Evolutionary conservation across 2,113 vertebrate genomes (phyloP).

Genomic region (Prolemur simus): DNA sequence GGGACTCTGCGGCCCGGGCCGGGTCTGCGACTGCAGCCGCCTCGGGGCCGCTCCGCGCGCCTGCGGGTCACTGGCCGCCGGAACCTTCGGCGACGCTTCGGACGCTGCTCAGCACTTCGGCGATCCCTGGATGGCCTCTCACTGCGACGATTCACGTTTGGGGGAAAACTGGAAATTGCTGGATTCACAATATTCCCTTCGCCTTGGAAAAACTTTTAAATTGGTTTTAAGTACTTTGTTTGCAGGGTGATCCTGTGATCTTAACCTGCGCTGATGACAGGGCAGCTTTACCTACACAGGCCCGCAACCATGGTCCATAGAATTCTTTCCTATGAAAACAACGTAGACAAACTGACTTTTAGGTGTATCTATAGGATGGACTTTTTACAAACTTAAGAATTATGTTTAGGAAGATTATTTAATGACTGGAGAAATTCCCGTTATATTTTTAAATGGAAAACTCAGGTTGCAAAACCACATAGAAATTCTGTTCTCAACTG

Average conservation of each 20-base stretch:
- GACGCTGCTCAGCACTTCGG: neutral
- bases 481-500: neutral
- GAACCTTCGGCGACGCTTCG: neutral
- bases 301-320: neutral
- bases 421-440: neutral
- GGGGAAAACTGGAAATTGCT: no score
- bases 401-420: neutral
- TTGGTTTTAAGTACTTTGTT: neutral
- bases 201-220: neutral
- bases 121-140: neutral
- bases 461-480: neutral
- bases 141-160: neutral
- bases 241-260: neutral
- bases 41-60: neutral
- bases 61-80: no score
- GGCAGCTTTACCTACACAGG: neutral
- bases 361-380: neutral
- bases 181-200: neutral
- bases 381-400: neutral
- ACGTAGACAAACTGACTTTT: neutral
- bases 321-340: neutral
- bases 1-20: neutral
- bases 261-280: neutral
- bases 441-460: slow-evolving; percentile 13
- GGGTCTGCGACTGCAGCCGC: neutral